Evolutionary conservation across 2,113 vertebrate species (phyloP).

Genomic region (Prochilodus magdalenae): DNA sequence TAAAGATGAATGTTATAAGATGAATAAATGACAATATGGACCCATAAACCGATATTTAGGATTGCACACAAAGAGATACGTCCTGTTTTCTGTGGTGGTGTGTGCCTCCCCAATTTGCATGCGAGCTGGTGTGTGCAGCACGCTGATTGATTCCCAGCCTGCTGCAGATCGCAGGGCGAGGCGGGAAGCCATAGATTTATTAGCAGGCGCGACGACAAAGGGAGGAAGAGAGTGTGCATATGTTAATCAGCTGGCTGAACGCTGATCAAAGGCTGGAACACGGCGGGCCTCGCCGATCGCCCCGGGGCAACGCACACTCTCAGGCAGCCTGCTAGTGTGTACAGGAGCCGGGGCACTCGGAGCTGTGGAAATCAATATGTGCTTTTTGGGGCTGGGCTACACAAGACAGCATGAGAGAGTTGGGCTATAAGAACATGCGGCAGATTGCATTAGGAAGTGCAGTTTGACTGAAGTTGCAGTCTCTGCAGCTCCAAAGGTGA

Average conservation of each 20-base stretch:
- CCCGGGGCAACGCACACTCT: conserved; percentile 79
- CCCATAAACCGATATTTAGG: not conserved
- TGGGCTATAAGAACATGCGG: conserved; percentile 37
- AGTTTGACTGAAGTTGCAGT: conserved; percentile 28
- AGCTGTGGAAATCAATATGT: conserved; percentile 74
- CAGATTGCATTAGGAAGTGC: conserved; percentile 16
- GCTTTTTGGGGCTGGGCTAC: conserved; percentile 61
- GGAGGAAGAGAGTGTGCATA: conserved; percentile 79
- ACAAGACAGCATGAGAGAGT: conserved; percentile 46
- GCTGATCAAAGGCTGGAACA: conserved; percentile 86
- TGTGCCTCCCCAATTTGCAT: not conserved
- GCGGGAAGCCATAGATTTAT: conserved; percentile 73
- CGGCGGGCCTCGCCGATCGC: conserved; percentile 84
- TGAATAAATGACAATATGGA: no score
- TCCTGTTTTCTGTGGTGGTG: not conserved
- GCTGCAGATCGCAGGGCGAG: conserved; percentile 39
- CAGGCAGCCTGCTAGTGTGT: conserved; percentile 72
- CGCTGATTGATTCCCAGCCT: conserved; percentile 73
- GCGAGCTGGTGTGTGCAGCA: conserved; percentile 18
- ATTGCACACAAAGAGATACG: not conserved
- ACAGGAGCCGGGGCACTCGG: conserved; percentile 75
- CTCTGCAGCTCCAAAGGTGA: not conserved
- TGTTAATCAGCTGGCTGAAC: conserved; percentile 82
- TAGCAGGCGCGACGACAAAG: conserved; percentile 76
- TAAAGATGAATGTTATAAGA: no score